Evolutionary conservation across 2,888 invertebrate genomes (phyloP), one percentile per base, ranked within the genome.

Genomic region (Idaea aversata): DNA sequence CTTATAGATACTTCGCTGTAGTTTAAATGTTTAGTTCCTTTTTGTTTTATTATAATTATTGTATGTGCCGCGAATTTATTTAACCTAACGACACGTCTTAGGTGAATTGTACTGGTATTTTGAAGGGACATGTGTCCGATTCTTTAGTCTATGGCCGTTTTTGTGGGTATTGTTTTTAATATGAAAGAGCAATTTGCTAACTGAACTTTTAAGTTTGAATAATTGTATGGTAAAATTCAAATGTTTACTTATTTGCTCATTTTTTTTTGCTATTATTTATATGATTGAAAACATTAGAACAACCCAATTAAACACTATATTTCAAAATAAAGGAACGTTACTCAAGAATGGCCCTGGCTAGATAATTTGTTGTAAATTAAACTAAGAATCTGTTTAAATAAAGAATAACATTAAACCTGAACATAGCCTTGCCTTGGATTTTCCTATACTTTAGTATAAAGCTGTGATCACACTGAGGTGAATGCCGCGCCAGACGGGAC

Each of bases 281-380:
- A 25, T 47, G 47, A 13, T 47, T 47, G 47, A 47, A 47, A 47
- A 10, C 13, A 4, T 47, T 10, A 13, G 47, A 47, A 47, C 4
- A 13, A 47, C 7, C 47, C 47, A 47, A 47, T 47, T 13, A 47
- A 47, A 47, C 38, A 38, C 13, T 47, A 13, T 6, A 13, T 47
- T 47, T 47, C 13, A 7, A 36, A 36, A 57, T 64, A 65, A 67
- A 61, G 38, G 57, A 84, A 83, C 83, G 78, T 82, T 83, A 84
- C 84, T 86, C 84, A 80, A 84, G 84, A 79, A 83, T 80, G 88
- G 88, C 89, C 90, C 88, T 87, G 88, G 86, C 80, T 87, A 85
- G 87, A 81, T 85, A 85, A 85, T 85, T 83, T 13, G 47, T 47
- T 47, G 47, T 47, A 47, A 47, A 47, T 13, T 47, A 47, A 47